These are phyloP conservation scores for Panthera uncia DNA, from an alignment of 2,113 vertebrate species.

Conservation along the genomic window DNA sequence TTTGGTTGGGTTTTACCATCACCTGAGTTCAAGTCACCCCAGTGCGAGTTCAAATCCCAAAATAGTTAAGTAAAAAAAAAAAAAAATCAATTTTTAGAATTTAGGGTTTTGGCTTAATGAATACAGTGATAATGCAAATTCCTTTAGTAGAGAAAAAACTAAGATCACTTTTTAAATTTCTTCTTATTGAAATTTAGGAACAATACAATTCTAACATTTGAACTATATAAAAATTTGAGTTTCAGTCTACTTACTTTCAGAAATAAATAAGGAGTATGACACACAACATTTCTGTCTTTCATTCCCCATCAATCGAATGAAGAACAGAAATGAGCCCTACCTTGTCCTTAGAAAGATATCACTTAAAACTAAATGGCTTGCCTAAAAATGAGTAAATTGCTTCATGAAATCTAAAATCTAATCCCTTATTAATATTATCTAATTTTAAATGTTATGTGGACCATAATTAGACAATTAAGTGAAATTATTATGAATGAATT, in stretches of 20 bases:
- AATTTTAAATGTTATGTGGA: not conserved
- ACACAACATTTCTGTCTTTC: not conserved
- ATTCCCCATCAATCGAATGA: not conserved
- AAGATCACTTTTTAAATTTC: not conserved
- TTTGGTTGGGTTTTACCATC: not conserved
- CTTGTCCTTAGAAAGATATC: not conserved
- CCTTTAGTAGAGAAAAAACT: not conserved
- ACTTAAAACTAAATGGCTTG: not conserved
- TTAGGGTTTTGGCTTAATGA: not conserved
- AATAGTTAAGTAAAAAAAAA: not conserved
- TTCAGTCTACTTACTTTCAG: not conserved
- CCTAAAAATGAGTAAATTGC: not conserved
- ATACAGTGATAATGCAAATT: not conserved
- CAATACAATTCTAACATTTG: not conserved
- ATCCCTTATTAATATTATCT: not conserved
- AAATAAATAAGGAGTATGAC: not conserved
- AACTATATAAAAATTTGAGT: not conserved
- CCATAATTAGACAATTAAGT: not conserved
- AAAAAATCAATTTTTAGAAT: not conserved
- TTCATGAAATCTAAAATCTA: not conserved
- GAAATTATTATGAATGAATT: not conserved
- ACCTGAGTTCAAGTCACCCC: not conserved
- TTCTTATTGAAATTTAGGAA: not conserved
- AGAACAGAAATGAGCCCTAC: not conserved
- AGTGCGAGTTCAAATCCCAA: not conserved